phyloP scores from a whole-genome alignment of 2,797 vertebrate species.

The Salarias fasciatus region DNA sequence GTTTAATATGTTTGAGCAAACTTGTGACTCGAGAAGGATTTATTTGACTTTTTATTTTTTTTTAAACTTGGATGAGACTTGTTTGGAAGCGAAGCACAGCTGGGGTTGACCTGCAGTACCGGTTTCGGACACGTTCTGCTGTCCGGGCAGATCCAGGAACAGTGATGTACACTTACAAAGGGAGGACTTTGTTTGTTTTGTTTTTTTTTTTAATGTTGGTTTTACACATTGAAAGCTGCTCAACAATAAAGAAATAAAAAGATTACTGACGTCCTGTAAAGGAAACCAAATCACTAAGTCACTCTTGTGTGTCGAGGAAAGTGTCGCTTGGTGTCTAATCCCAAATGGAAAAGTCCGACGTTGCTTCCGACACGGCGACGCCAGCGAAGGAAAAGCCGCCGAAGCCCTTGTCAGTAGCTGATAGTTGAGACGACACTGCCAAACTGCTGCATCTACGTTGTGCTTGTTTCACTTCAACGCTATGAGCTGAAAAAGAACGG shows the following conservation, averaged over 20 bases:
- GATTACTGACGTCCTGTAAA: conserved; percentile 31
- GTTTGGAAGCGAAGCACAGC: conserved; percentile 54
- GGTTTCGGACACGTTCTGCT: conserved; percentile 37
- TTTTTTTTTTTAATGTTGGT: too few relatives aligned
- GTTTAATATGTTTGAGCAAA: conserved; percentile 46
- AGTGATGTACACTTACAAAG: conserved; percentile 29
- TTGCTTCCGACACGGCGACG: conserved; percentile 22
- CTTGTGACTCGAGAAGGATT: conserved; percentile 26
- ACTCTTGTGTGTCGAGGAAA: conserved; percentile 27
- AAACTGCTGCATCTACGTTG: conserved; percentile 59
- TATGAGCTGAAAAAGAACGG: conserved; percentile 32
- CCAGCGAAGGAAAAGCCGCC: conserved; percentile 41
- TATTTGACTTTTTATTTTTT: conserved; percentile 10
- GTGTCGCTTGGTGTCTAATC: conserved; percentile 34
- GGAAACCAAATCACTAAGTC: conserved; percentile 41
- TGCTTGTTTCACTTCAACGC: conserved; percentile 52
- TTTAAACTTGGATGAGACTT: conserved; percentile 38
- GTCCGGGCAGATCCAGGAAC: conserved; percentile 20
- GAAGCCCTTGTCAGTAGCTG: conserved; percentile 31
- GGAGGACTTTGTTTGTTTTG: conserved; percentile 43
- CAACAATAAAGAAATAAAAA: conserved; percentile 14
- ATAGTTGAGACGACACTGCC: conserved; percentile 70
- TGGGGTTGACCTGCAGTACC: conserved; percentile 28
- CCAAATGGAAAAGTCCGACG: conserved; percentile 16
- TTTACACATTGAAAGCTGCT: conserved; percentile 50